Evolutionary conservation across 2,888 invertebrate genomes (phyloP), one percentile per base, ranked within the genome.

Genomic region (Caenorhabditis macrosperma): DNA sequence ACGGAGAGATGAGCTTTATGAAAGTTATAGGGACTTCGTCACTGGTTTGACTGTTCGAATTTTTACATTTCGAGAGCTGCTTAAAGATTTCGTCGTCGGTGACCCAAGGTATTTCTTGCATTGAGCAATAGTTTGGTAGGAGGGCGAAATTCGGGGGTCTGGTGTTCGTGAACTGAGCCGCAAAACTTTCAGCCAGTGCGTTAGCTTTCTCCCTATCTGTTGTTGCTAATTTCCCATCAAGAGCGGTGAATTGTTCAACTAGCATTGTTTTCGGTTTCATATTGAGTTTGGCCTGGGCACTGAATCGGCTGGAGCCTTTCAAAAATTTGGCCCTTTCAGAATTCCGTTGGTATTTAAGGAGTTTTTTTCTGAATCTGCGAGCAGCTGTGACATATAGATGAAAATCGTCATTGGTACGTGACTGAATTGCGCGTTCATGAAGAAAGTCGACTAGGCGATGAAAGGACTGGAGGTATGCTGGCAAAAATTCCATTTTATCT

Each of bases 361-460:
- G 26, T 38, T 64, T 64, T 24, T 50, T 52, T 4, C 52, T 50
- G 17, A 38, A 52, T 52, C 12, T 63, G n/a, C 22, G 7, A 15
- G 48, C 30, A 0, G 24, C 15, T 12, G 15, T 17, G 1, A 35
- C 35, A 52, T 35, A 52, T 33, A 20, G 2, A 10, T 52, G 5
- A 12, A 50, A 26, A n/a, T 33, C 50, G 17, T 50, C 35, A 15
- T 15, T 24, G 2, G 9, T 33, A 7, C 50, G 10, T 20, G 35
- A 20, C 10, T 20, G 20, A 4, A 7, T 2, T 20, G 38, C 24
- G n/a, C 10, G 9, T 2, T 20, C 10, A n/a, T 38, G 38, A 6
- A 38, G 20, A 0, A 22, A 7, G 35, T 64, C 50, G 15, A 52
- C 38, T 26, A 52, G 3, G 1, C 17, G 1, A 7, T 52, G n/a